phyloP scores from a whole-genome alignment of 2,113 vertebrate genomes.

The Puffinus mauretanicus region DNA sequence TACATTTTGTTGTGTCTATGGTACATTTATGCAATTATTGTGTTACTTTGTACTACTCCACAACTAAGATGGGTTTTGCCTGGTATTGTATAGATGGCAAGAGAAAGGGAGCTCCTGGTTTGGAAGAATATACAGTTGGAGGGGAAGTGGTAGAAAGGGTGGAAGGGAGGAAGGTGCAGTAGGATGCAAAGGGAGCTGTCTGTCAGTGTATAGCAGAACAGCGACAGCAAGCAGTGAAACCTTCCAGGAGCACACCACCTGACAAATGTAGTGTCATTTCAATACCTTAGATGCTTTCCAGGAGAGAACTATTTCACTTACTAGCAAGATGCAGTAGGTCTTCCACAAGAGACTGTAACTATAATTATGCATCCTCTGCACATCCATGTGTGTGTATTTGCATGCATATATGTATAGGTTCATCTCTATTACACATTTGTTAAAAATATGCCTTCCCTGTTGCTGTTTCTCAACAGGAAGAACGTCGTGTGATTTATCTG shows the following conservation, averaged over 20 bases:
- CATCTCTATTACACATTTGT: neutral
- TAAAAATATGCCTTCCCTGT: neutral
- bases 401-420: neutral
- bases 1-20: neutral
- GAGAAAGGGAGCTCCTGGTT: neutral
- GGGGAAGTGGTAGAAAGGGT: neutral
- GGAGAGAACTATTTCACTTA: neutral
- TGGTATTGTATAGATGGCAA: neutral
- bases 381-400: neutral
- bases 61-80: neutral
- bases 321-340: neutral
- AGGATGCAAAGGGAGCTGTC: neutral
- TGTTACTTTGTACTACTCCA: neutral
- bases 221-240: neutral
- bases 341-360: neutral
- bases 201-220: neutral
- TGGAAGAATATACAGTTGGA: neutral
- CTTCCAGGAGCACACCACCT: neutral
- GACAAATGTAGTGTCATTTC: neutral
- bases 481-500: conserved; percentile 94
- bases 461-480: conserved; percentile 83
- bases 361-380: neutral
- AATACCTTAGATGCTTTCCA: neutral
- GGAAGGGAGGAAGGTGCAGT: neutral
- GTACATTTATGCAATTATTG: neutral